Evolutionary conservation across 2,888 invertebrate species (phyloP), one percentile per base, ranked within the genome.

Genomic region (Invenusta paracnida): DNA sequence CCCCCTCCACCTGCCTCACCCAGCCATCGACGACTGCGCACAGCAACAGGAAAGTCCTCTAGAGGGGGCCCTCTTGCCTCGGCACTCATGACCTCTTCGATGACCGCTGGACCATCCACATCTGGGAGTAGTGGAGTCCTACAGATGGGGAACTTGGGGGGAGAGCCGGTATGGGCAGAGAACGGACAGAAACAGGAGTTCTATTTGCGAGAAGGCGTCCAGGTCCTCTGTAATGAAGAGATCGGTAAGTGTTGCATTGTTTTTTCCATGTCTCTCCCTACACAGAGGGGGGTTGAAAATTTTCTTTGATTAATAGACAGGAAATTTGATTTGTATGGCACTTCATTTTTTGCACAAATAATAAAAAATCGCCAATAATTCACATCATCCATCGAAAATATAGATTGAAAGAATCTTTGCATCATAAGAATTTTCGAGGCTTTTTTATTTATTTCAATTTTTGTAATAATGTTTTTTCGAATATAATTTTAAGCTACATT

Each of bases 181-280:
- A 17, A 48, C 17, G 48, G 48, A 11, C 5, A 17, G 5, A 17
- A 17, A 11, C 48, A 5, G 5, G 5, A 5, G 11, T 48, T 48
- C 1, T 73, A 90, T 87, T 88, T 92, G 23, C 89, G 90, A 85
- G 89, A 90, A 27, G 92, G 92, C 25, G 91, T 91, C 89, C 92
- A 90, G 88, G 92, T 92, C 1, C 90, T 92, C 87, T 92, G 92
- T 86, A 92, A 91, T 87, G 92, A 92, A 88, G 92, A 92, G 88
- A 88, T 92, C 86, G 92, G 92, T 91, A 87, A 85, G 88, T 87
- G 1, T 29, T 25, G 5, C 0, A 29, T 67, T 30, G 13, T 0
- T 0, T 11, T 79, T 79, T 5, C 23, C 23, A 13, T 79, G 5
- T 79, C 5, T 23, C 11, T 13, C 23, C 23, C 27, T 79, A 5